A percentile compares a stretch with the other conserved stretches of the same genome.
Conservation (phyloP, 2,888 invertebrate genomes). For the Pristionchus maxplancki region DNA sequence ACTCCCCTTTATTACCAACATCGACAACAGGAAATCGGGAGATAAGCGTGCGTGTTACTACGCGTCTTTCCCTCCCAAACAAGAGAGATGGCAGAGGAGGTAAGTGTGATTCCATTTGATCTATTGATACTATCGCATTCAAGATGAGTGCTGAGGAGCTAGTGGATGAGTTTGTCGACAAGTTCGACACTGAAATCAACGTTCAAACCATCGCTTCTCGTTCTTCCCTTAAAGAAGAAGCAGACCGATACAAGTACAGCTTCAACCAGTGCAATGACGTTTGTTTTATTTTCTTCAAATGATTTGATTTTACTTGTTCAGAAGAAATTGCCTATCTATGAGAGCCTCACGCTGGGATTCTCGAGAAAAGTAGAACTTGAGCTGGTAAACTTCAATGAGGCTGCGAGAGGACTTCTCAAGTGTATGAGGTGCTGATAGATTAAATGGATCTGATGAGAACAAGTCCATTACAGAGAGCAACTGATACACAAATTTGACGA, state of each 20-base stretch:
- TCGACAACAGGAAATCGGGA: neutral
- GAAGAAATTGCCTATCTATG: neutral
- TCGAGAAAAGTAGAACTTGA: neutral
- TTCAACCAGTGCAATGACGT: neutral
- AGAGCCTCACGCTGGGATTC: neutral
- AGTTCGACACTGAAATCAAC: neutral
- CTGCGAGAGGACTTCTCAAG: neutral
- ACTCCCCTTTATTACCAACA: neutral
- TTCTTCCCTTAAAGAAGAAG: neutral
- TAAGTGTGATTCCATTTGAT: neutral
- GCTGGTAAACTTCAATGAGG: neutral
- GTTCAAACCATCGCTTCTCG: neutral
- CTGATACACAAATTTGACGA: neutral
- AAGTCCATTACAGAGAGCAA: neutral
- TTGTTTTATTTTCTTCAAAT: too few relatives aligned
- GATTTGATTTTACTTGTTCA: neutral
- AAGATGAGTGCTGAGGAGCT: neutral
- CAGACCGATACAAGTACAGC: neutral
- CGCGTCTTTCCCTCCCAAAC: neutral
- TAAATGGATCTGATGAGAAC: rapidly evolving
- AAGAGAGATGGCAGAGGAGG: neutral
- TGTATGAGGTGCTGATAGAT: neutral
- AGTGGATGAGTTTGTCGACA: neutral
- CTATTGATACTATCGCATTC: neutral
- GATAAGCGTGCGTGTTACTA: neutral